Base-by-base conservation (phyloP, 2,797 vertebrate genomes). In the Linurgus olivaceus region DNA sequence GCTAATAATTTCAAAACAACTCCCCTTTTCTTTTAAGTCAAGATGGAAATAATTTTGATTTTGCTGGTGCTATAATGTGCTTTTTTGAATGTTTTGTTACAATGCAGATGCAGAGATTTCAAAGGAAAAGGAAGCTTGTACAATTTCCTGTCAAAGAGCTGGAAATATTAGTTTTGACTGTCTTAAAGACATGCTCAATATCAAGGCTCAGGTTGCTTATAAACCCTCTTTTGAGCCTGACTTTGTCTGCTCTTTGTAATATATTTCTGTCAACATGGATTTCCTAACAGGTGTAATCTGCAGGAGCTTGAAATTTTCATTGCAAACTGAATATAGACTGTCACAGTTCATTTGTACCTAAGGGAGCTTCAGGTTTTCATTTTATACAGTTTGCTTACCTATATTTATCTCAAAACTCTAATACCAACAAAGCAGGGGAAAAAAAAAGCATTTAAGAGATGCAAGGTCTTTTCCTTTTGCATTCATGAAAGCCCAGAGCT, bases 151-250 rank as follows among this genome's bases (percentile, higher is more conserved):
- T 62, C 88, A 84, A 66, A 76, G 33, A 91, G 40, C 25, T 80
- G 55, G 83, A 84, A 89, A 62, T 92, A 88, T 74, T 84, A 88
- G 35, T 83, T 65, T 77, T 86, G 86, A 70, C 73, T 96, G 58
- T 83, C 70, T 57, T 77, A 71, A 93, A 70, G 78, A 45, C 57
- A 10, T 24, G 48, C 31, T 95, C 7, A 24, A n/a, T 88, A 88
- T 84, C 51, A 88, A 77, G 50, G 77, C 79, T 85, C 40, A 66
- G 61, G 78, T 92, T 95, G 42, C 57, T 91, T 74, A 50, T 80
- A 86, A 78, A 93, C 40, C 45, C 25, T 80, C 42, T 73, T 92
- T 82, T 96, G 82, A 91, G 72, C 61, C 40, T 59, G 31, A 59
- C 38, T 82, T 94, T 88, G 40, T 71, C 40, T 77, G 40, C 28